These are phyloP conservation scores for Tiaroga cobitis DNA, from an alignment of 2,797 vertebrate species.

Conservation along the genomic window DNA sequence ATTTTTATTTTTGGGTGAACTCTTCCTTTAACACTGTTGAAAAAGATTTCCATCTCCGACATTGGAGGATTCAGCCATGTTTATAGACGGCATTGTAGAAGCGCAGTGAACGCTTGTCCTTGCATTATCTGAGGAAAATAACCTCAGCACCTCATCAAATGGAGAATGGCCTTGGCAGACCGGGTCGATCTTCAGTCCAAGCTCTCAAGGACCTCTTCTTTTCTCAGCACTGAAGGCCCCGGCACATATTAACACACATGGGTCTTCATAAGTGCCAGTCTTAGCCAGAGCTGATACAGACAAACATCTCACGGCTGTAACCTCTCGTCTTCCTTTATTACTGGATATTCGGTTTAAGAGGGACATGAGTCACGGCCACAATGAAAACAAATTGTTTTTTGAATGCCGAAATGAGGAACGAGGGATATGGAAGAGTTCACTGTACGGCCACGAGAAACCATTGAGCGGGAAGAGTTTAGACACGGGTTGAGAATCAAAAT, in stretches of 20 bases:
- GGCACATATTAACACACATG: slow-evolving; percentile 79
- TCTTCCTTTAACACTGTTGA: background rate
- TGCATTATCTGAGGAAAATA: slow-evolving; percentile 1
- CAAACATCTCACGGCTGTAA: slow-evolving; percentile 66
- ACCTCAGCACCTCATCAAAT: slow-evolving; percentile 22
- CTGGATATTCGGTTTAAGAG: slow-evolving; percentile 64
- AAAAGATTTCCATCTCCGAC: background rate
- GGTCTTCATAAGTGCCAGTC: slow-evolving; percentile 81
- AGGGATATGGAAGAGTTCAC: slow-evolving; percentile 62
- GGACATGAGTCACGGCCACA: slow-evolving; percentile 45
- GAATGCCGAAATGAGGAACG: slow-evolving; percentile 47
- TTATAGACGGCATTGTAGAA: background rate
- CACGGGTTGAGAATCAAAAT: background rate
- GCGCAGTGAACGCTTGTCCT: background rate
- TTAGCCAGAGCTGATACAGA: slow-evolving; percentile 73
- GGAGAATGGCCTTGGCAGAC: slow-evolving; percentile 57
- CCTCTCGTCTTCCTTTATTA: slow-evolving; percentile 67
- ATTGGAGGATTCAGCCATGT: background rate
- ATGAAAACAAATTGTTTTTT: slow-evolving; percentile 60
- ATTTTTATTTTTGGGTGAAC: background rate
- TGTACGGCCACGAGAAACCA: slow-evolving; percentile 56
- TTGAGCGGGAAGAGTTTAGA: too few species aligned
- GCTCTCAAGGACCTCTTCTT: slow-evolving; percentile 46
- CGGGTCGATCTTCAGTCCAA: slow-evolving; percentile 54
- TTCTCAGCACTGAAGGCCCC: slow-evolving; percentile 58